phyloP scores from a whole-genome alignment of 2,113 vertebrate genomes.

The Galeopterus variegatus region DNA sequence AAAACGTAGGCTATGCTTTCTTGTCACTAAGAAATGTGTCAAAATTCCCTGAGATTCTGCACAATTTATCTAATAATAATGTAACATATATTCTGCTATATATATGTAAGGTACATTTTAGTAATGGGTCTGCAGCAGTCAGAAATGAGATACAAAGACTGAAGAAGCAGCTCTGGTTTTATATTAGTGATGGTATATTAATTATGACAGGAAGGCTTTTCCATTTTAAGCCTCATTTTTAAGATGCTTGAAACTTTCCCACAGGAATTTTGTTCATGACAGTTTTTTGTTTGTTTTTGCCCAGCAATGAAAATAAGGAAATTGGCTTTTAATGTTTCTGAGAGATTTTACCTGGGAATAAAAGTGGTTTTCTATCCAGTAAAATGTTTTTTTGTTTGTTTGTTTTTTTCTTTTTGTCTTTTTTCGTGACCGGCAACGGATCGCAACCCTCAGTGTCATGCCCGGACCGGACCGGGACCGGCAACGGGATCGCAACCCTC shows the following conservation, averaged over 20 bases:
- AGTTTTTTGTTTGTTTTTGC: not conserved
- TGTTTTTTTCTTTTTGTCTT: too few species aligned
- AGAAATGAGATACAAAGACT: conserved; percentile 43
- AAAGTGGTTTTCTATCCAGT: conserved; percentile 57
- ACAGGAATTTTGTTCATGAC: conserved; percentile 65
- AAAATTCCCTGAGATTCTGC: conserved; percentile 12
- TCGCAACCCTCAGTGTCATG: too few species aligned
- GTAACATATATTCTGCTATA: not conserved
- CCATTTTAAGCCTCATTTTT: conserved; percentile 65
- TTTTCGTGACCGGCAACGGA: too few species aligned
- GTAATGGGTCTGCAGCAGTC: not conserved
- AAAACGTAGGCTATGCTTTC: conserved; percentile 34
- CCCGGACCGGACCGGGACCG: too few species aligned
- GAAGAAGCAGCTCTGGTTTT: not conserved
- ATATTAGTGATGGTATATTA: conserved; percentile 66
- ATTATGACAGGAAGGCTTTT: conserved; percentile 75
- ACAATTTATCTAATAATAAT: conserved; percentile 55
- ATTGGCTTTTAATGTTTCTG: conserved; percentile 69
- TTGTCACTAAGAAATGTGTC: conserved; percentile 64
- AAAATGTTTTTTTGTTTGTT: conserved; percentile 46
- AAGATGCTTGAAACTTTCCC: conserved; percentile 72
- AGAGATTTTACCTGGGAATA: conserved; percentile 61
- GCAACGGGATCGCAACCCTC: too few species aligned
- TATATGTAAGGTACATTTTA: not conserved
- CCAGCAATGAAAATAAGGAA: conserved; percentile 68